phyloP scores from a whole-genome alignment of 2,888 invertebrate species.

The Heliothis peltigera region DNA sequence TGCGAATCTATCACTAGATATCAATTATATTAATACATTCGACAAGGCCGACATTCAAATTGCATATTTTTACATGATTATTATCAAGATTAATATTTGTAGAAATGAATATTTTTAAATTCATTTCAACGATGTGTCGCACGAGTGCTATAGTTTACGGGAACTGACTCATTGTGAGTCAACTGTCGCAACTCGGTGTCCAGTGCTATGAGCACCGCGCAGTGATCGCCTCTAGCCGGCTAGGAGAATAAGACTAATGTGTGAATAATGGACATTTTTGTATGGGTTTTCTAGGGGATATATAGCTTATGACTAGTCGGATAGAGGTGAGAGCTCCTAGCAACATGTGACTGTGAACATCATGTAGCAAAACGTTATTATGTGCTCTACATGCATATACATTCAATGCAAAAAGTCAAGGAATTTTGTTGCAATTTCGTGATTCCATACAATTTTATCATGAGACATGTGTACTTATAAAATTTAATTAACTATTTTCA shows the following conservation, averaged over 20 bases:
- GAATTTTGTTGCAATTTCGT: slow-evolving; percentile 39
- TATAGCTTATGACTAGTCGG: slow-evolving; percentile 41
- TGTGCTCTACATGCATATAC: slow-evolving; percentile 16
- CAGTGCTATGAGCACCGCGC: slow-evolving; percentile 28
- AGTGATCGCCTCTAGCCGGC: slow-evolving; percentile 32
- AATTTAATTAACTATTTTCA: slow-evolving; percentile 2
- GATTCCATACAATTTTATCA: slow-evolving; percentile 15
- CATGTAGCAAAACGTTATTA: slow-evolving; percentile 37
- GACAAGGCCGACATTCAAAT: slow-evolving; percentile 48
- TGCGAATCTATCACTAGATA: slow-evolving; percentile 56
- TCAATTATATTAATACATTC: slow-evolving; percentile 57
- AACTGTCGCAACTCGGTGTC: slow-evolving; percentile 26
- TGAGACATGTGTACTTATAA: slow-evolving; percentile 22
- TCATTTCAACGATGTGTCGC: slow-evolving; percentile 48
- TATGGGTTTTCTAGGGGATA: slow-evolving; percentile 63
- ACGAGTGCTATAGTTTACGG: slow-evolving; percentile 17
- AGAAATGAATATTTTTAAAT: slow-evolving; percentile 53
- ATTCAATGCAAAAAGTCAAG: slow-evolving; percentile 21
- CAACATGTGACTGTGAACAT: slow-evolving; percentile 23
- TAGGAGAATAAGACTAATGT: slow-evolving; percentile 34
- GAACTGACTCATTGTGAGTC: slow-evolving; percentile 34
- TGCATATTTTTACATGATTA: slow-evolving; percentile 54
- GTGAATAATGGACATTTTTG: slow-evolving; percentile 61
- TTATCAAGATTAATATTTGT: slow-evolving; percentile 55
- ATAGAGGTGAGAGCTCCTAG: slow-evolving; percentile 31